These are phyloP conservation scores for Pyrrhosoma nymphula DNA, from an alignment of 2,888 invertebrate genomes.

Conservation along the genomic window DNA sequence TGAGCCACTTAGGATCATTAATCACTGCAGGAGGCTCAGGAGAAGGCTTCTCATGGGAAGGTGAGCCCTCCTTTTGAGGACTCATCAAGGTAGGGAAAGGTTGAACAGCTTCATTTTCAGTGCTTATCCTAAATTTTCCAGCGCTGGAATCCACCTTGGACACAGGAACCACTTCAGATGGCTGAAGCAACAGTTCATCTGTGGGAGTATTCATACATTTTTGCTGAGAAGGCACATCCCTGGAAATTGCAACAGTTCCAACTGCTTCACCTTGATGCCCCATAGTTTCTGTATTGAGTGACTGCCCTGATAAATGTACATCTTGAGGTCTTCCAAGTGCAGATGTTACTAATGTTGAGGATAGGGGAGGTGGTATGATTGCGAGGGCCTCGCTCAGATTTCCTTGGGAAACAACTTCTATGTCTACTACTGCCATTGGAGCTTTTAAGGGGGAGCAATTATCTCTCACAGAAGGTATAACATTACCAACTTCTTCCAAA, in stretches of 20 bases:
- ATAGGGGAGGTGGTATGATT: too few relatives aligned
- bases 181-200: not conserved
- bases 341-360: too few relatives aligned
- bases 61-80: not conserved
- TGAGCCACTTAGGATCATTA: not conserved
- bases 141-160: not conserved
- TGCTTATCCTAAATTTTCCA: not conserved
- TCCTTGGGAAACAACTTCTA: too few relatives aligned
- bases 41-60: not conserved
- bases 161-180: not conserved
- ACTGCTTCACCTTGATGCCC: too few relatives aligned
- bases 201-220: not conserved
- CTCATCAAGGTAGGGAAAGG: not conserved
- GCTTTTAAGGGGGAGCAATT: too few relatives aligned
- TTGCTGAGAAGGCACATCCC: too few relatives aligned
- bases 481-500: not conserved
- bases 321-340: too few relatives aligned
- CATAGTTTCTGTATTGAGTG: not conserved
- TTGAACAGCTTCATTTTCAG: not conserved
- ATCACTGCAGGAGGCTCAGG: not conserved
- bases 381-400: too few relatives aligned
- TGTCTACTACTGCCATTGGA: too few relatives aligned
- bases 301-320: not conserved
- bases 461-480: too few relatives aligned
- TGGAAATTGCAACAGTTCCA: too few relatives aligned